Conservation (phyloP, 2,797 vertebrate species). For the Hylomyscus alleni region DNA sequence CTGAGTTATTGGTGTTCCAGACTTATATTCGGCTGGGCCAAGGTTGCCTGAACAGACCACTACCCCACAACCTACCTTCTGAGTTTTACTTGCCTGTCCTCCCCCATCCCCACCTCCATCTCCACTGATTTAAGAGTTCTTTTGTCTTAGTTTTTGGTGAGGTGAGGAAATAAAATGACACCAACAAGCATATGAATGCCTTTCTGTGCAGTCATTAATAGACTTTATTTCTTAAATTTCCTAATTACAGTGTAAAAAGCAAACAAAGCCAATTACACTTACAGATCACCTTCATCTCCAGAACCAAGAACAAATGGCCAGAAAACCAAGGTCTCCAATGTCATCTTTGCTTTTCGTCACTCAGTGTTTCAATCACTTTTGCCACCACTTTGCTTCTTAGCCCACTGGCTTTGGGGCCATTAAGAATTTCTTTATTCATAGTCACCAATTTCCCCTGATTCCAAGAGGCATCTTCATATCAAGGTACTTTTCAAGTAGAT, state of each 20-base stretch:
- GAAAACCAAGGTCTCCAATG: not conserved
- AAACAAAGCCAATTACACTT: not conserved
- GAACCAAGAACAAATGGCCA: not conserved
- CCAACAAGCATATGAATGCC: not conserved
- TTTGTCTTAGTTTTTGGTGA: not conserved
- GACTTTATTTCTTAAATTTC: conserved; percentile 23
- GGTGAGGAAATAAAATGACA: not conserved
- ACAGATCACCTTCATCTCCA: not conserved
- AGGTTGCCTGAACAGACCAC: no score
- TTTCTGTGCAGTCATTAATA: not conserved
- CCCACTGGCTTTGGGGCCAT: not conserved
- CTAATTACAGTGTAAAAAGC: not conserved
- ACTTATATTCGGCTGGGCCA: no score
- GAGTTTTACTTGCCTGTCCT: not conserved
- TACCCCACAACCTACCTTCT: not conserved
- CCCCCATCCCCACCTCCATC: no score
- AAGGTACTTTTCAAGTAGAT: not conserved
- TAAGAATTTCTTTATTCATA: conserved; percentile 24
- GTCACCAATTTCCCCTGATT: not conserved
- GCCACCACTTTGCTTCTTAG: not conserved
- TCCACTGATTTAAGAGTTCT: not conserved
- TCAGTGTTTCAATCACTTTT: not conserved
- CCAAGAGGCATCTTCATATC: conserved; percentile 12
- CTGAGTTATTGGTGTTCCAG: no score
- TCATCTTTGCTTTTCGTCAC: conserved; percentile 29